Conservation (phyloP, 2,113 vertebrate genomes). For the Lepus americanus region DNA sequence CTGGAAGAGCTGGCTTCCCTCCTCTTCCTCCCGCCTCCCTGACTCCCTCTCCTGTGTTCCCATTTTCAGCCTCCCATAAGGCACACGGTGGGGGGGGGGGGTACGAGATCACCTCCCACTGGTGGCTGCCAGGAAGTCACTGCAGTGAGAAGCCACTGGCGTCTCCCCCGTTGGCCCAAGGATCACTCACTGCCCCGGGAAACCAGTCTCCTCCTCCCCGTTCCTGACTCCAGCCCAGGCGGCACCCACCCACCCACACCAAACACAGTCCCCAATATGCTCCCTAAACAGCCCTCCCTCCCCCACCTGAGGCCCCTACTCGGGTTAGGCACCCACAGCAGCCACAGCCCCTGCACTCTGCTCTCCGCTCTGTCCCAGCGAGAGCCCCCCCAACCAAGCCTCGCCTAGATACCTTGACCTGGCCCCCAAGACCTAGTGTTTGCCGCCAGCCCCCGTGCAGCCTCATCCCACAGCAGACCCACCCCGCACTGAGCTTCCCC, state of each 20-base stretch:
- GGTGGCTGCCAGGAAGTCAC: neutral
- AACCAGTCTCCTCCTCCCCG: neutral
- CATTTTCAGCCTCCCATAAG: neutral
- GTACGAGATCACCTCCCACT: neutral
- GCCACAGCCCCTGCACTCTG: neutral
- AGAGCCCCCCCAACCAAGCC: neutral
- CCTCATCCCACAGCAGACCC: neutral
- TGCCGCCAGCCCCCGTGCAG: neutral
- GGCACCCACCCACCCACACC: neutral
- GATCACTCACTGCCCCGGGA: neutral
- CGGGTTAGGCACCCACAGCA: neutral
- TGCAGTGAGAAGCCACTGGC: neutral
- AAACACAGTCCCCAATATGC: neutral
- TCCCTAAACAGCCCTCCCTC: neutral
- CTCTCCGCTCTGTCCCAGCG: neutral
- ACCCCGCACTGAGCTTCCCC: fast-evolving
- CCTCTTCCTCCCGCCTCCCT: neutral
- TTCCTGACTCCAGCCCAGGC: neutral
- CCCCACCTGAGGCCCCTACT: neutral
- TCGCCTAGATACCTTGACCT: neutral
- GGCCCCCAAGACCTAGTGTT: neutral
- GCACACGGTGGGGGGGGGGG: too few relatives aligned
- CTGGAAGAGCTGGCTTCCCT: neutral
- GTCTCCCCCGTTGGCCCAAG: neutral
- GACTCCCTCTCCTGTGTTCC: neutral